phyloP scores from a whole-genome alignment of 2,113 vertebrate species.

The Cygnus buccinator region DNA sequence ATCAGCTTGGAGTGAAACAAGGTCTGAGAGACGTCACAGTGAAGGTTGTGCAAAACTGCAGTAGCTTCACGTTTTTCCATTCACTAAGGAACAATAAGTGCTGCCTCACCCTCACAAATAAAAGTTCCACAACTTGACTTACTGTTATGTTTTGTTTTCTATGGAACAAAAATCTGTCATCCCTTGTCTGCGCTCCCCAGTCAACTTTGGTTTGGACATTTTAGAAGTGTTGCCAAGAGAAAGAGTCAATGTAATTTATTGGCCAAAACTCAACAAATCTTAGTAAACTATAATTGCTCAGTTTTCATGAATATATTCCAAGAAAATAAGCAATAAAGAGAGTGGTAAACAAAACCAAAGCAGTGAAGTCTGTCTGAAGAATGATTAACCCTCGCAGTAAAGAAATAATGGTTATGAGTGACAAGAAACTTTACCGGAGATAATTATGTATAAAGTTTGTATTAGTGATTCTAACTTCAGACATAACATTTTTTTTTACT shows the following conservation, averaged over 20 bases:
- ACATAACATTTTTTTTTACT: background rate
- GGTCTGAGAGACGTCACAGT: background rate
- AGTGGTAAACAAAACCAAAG: background rate
- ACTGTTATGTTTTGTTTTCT: background rate
- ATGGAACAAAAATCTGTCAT: background rate
- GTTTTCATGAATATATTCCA: background rate
- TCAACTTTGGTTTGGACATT: background rate
- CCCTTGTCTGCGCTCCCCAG: background rate
- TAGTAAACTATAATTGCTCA: background rate
- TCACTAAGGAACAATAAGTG: background rate
- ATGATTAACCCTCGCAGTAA: background rate
- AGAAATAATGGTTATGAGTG: background rate
- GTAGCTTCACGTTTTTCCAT: background rate
- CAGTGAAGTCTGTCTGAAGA: background rate
- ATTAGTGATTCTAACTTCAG: background rate
- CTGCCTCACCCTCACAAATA: background rate
- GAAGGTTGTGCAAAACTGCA: background rate
- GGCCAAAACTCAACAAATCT: background rate
- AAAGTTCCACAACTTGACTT: background rate
- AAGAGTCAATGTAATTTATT: background rate
- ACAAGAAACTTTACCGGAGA: background rate
- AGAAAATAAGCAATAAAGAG: constrained; percentile 1
- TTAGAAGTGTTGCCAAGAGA: background rate
- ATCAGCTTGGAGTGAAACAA: background rate
- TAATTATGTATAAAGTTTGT: background rate